phyloP scores from a whole-genome alignment of 2,113 vertebrate species.

The Pholis gunnellus region DNA sequence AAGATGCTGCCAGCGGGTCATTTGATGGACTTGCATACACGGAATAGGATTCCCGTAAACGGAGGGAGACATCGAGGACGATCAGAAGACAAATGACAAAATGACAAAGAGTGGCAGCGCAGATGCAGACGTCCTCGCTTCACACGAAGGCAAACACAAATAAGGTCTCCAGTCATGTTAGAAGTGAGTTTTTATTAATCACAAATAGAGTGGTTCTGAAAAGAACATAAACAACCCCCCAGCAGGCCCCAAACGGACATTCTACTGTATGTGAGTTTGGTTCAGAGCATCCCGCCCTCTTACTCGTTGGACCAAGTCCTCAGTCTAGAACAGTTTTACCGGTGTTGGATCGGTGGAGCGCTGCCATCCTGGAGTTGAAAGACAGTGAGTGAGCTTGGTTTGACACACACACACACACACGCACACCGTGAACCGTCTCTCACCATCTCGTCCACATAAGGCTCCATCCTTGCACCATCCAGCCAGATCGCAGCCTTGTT shows the following conservation, averaged over 20 bases:
- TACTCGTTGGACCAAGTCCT: conserved; percentile 6
- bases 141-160: conserved; percentile 2
- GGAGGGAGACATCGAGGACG: conserved; percentile 18
- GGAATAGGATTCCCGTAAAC: conserved; percentile 43
- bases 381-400: conserved; percentile 46
- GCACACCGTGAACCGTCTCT: not conserved
- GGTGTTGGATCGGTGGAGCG: conserved; percentile 23
- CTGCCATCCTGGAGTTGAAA: conserved; percentile 22
- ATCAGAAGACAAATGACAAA: conserved; percentile 10
- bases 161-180: conserved; percentile 49
- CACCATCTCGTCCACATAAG: conserved; percentile 7
- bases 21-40: conserved; percentile 44
- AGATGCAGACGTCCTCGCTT: not conserved
- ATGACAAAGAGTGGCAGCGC: not conserved
- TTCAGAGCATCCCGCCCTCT: conserved; percentile 46
- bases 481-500: not conserved
- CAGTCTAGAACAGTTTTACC: conserved; percentile 6
- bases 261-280: conserved; percentile 60
- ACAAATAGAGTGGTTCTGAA: conserved; percentile 81
- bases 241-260: conserved; percentile 63
- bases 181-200: conserved; percentile 86
- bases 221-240: conserved; percentile 66
- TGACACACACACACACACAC: conserved; percentile 11
- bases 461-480: not conserved
- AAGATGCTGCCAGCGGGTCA: conserved; percentile 49